These are phyloP conservation scores for Rhopilema esculentum DNA, from an alignment of 30 jellyfish, hydroid and myxozoan species.

Conservation along the genomic window DNA sequence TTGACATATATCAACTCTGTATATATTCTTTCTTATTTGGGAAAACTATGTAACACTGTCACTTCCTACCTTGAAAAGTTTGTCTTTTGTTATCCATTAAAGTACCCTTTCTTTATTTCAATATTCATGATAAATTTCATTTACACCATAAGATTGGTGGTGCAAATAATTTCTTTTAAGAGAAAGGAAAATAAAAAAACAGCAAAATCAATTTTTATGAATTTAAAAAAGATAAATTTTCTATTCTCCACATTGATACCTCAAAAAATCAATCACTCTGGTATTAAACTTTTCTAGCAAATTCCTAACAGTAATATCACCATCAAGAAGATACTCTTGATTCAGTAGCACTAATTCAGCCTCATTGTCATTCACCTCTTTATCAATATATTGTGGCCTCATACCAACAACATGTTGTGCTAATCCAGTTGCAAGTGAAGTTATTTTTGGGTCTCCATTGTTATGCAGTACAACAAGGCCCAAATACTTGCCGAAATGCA, in stretches of 20 bases:
- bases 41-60: too few species aligned
- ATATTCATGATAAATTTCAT: too few species aligned
- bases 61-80: too few species aligned
- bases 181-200: not conserved
- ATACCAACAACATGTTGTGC: constrained; percentile 91
- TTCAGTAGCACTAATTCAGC: constrained; percentile 71
- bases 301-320: constrained; percentile 54
- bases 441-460: not conserved
- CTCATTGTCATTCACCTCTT: constrained; percentile 50
- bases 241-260: constrained; percentile 74
- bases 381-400: constrained; percentile 70
- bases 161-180: not conserved
- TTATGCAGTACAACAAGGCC: constrained; percentile 66
- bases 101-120: too few species aligned
- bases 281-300: constrained; percentile 51
- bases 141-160: too few species aligned
- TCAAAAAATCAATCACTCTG: constrained; percentile 75
- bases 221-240: not conserved
- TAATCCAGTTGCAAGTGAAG: constrained; percentile 51
- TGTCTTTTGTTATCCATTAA: too few species aligned
- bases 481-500: constrained; percentile 70
- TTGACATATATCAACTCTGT: too few species aligned
- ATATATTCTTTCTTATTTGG: too few species aligned
- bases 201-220: not conserved
- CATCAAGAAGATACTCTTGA: constrained; percentile 74